phyloP scores from a whole-genome alignment of 2,113 vertebrate species.

The Plotosus lineatus region DNA sequence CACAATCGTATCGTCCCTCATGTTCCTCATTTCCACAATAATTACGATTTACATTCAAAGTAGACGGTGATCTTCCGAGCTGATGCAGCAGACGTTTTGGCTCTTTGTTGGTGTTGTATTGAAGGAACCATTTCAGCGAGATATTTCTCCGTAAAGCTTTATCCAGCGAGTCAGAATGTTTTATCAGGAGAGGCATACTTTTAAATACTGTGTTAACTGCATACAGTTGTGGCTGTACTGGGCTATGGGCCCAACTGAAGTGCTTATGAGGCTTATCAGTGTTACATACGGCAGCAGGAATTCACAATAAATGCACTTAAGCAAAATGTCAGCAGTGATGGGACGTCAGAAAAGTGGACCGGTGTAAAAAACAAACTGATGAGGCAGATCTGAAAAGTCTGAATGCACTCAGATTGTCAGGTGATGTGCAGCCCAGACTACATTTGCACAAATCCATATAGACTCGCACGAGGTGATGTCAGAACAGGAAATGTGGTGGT shows the following conservation, averaged over 20 bases:
- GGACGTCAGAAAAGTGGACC: neutral
- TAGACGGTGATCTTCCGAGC: neutral
- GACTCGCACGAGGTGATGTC: neutral
- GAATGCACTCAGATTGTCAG: neutral
- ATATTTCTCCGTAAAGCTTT: conserved; percentile 23
- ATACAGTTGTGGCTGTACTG: conserved; percentile 8
- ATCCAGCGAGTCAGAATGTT: conserved; percentile 20
- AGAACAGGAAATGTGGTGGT: neutral
- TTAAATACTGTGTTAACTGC: conserved; percentile 23
- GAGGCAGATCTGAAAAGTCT: neutral
- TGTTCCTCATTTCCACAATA: no score
- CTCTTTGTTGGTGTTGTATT: neutral
- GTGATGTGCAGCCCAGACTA: neutral
- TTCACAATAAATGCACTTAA: neutral
- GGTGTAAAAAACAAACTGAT: neutral
- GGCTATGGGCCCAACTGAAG: neutral
- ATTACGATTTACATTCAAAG: neutral
- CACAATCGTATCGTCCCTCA: no score
- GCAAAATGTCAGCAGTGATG: neutral
- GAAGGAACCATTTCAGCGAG: neutral
- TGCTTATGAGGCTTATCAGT: neutral
- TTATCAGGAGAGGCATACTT: conserved; percentile 23
- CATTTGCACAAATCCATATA: neutral
- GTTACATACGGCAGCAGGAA: conserved; percentile 10
- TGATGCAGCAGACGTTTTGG: neutral